Conservation (phyloP, 2,888 invertebrate species). For the Neoscelio sp. region DNA sequence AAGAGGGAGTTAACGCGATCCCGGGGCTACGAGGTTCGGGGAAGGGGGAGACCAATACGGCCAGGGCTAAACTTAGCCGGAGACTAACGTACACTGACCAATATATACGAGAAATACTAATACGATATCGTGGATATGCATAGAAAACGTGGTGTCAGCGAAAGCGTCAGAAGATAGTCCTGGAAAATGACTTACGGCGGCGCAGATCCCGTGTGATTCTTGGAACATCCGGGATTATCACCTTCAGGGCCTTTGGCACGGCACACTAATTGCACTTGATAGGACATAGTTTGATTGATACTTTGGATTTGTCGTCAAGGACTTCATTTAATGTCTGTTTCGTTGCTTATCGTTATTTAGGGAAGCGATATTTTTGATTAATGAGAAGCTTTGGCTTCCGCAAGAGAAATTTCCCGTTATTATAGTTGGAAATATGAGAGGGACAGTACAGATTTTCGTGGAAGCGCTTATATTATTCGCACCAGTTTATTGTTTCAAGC, state of each 20-base stretch:
- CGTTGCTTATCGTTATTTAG: background rate
- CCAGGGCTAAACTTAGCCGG: conserved; percentile 82
- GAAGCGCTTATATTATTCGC: too few species aligned
- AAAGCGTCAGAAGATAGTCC: conserved; percentile 50
- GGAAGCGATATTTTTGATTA: conserved; percentile 10
- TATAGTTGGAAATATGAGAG: background rate
- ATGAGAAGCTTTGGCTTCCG: background rate
- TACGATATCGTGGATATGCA: conserved; percentile 59
- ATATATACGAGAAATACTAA: conserved; percentile 69
- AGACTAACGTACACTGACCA: conserved; percentile 74
- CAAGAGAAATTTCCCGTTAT: conserved; percentile 2
- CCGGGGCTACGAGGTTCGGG: conserved; percentile 68
- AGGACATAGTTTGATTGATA: conserved; percentile 55
- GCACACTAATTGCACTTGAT: conserved; percentile 51
- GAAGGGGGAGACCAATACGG: conserved; percentile 78
- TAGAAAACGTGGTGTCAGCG: conserved; percentile 47
- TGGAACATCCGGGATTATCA: conserved; percentile 39
- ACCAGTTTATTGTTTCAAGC: too few species aligned
- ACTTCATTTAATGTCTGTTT: conserved; percentile 8
- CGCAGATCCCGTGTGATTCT: background rate
- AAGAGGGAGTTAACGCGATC: conserved; percentile 77
- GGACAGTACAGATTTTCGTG: conserved; percentile 7
- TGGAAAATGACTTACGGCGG: conserved; percentile 35
- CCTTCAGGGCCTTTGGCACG: conserved; percentile 57
- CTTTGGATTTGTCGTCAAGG: conserved; percentile 38